Evolutionary conservation across 2,113 vertebrate species (phyloP).

Genomic region (Parotia lawesii): DNA sequence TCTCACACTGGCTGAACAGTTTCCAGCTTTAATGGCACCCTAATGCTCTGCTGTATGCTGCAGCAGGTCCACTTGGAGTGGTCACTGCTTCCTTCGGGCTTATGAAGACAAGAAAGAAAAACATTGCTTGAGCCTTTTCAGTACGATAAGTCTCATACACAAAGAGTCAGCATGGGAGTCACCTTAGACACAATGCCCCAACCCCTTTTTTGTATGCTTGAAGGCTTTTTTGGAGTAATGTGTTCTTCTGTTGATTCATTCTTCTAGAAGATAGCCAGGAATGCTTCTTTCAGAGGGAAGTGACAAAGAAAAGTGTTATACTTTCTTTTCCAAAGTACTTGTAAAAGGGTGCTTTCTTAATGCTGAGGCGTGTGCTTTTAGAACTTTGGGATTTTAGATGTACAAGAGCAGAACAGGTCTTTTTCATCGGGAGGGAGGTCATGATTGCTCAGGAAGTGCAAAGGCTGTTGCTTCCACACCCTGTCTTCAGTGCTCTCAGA

Average conservation of each 20-base stretch:
- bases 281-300: background rate
- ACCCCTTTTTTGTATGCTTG: background rate
- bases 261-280: background rate
- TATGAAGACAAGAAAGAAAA: background rate
- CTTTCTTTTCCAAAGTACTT: background rate
- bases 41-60: background rate
- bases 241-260: background rate
- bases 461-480: background rate
- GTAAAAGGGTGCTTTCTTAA: background rate
- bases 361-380: background rate
- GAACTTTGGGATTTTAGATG: background rate
- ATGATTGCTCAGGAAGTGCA: background rate
- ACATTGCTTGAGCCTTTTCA: background rate
- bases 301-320: background rate
- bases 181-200: background rate
- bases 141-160: background rate
- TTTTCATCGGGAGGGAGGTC: background rate
- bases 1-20: background rate
- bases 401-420: background rate
- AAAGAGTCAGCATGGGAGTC: background rate
- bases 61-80: fast-evolving
- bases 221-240: background rate
- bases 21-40: background rate
- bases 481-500: background rate
- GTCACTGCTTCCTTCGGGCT: background rate